Conservation (phyloP, 2,797 vertebrate genomes). For the Mallotus villosus region DNA sequence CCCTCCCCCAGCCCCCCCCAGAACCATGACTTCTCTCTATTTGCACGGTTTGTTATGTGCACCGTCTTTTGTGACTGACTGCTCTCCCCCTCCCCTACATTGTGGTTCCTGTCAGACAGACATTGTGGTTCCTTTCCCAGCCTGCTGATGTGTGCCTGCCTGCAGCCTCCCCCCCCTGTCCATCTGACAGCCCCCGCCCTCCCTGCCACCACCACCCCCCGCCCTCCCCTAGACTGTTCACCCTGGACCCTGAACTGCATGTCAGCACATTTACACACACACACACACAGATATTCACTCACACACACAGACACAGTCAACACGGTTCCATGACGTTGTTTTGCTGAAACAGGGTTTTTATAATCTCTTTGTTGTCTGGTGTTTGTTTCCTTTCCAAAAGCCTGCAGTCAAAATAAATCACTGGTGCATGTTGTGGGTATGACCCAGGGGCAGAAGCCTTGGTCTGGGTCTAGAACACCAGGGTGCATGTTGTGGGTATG, state of each 20-base stretch:
- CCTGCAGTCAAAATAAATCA: slow-evolving; percentile 9
- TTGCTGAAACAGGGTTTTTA: slow-evolving; percentile 41
- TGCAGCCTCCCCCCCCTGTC: slow-evolving; percentile 2
- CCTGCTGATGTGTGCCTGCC: slow-evolving; percentile 32
- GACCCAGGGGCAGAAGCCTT: not conserved
- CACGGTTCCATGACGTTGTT: not conserved
- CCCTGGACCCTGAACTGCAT: slow-evolving; percentile 34
- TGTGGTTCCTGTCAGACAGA: slow-evolving; percentile 34
- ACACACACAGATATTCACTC: not conserved
- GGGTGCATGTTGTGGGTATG: too few relatives aligned
- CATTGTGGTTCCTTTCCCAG: slow-evolving; percentile 43
- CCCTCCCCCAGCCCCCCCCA: slow-evolving; percentile 1
- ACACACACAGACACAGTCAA: not conserved
- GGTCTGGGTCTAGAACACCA: too few relatives aligned
- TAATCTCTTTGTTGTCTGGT: slow-evolving; percentile 21
- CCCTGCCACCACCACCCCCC: slow-evolving; percentile 4
- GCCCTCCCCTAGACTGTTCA: slow-evolving; percentile 8
- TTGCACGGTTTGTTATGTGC: slow-evolving; percentile 32
- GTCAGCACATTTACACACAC: slow-evolving; percentile 38
- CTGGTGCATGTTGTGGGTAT: not conserved
- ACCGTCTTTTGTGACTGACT: slow-evolving; percentile 38
- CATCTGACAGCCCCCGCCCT: not conserved
- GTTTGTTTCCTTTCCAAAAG: slow-evolving; percentile 16
- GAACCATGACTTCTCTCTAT: slow-evolving; percentile 20
- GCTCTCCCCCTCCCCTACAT: slow-evolving; percentile 13